phyloP scores from a whole-genome alignment of 2,113 vertebrate species.

The Equus quagga region DNA sequence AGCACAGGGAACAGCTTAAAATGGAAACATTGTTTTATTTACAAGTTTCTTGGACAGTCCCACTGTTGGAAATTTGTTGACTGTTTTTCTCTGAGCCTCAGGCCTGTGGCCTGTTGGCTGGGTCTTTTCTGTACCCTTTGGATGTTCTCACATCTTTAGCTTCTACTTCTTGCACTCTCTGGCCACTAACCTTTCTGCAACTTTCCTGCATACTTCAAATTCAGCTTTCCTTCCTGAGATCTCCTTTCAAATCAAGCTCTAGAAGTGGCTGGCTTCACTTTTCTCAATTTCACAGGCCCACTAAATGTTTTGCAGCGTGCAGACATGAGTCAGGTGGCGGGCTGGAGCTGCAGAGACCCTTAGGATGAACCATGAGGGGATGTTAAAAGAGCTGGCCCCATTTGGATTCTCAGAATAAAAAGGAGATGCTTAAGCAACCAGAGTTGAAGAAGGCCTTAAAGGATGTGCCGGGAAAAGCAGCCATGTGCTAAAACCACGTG shows the following conservation, averaged over 20 bases:
- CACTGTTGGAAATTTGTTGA: conserved; percentile 5
- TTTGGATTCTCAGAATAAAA: conserved; percentile 30
- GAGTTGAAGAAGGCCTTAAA: not conserved
- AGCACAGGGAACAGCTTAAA: conserved; percentile 25
- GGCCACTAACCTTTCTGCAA: not conserved
- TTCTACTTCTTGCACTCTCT: not conserved
- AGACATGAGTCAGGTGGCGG: not conserved
- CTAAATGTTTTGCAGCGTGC: not conserved
- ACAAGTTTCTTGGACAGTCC: not conserved
- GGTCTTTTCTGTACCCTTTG: not conserved
- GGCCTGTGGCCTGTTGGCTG: not conserved
- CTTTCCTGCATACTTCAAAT: not conserved
- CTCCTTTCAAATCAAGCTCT: not conserved
- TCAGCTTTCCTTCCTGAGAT: not conserved
- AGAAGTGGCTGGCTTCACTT: not conserved
- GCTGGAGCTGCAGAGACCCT: not conserved
- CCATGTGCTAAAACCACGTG: not conserved
- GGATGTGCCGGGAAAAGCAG: not conserved
- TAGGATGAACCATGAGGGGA: not conserved
- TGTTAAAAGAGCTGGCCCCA: not conserved
- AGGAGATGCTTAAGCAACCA: not conserved
- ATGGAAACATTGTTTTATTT: conserved; percentile 32
- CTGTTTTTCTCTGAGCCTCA: not conserved
- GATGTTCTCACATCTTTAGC: not conserved
- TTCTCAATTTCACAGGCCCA: not conserved